Base-by-base conservation (phyloP, 2,888 invertebrate species). In the Archips crataeganus region DNA sequence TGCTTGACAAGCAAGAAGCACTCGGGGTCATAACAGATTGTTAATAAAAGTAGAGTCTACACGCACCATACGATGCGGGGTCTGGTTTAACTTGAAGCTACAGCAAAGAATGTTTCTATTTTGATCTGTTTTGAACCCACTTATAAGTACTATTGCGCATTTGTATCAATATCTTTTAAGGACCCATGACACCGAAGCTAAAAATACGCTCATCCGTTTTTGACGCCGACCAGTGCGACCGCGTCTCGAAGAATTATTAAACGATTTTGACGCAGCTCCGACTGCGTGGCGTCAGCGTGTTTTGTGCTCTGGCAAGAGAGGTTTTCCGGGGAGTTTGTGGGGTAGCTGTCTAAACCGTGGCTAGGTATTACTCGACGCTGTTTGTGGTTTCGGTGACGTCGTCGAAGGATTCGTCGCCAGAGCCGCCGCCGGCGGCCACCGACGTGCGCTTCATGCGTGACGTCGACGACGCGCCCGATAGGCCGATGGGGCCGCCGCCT, bases 311-410 rank as follows among this genome's bases (percentile, higher is more conserved):
- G 6, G 5, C 6, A 42, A 23, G 36, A 36, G 36, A 2, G 36
- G 36, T 36, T 36, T 36, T 36, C 13, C 34, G 32, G 36, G 51
- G 13, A 51, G 59, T 47, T 61, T 13, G 39, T 64, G 39, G 51
- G 47, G 32, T 70, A 15, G 70, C n/a, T 65, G 49, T 49, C 45
- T 45, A 54, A 51, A 74, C 49, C 49, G 45, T 63, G 49, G 65
- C 59, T 15, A 49, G 57, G 76, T n/a, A 9, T 83, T 87, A 94
- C 84, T 97, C 97, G 83, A 97, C 97, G 84, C 96, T 97, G 88
- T 97, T 97, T 89, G 96, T 95, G 82, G 96, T 96, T 86, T 97
- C 97, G 89, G 97, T 94, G 85, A 89, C 96, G 90, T 97, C 97
- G 79, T 96, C 96, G 85, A 96, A 95, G 75, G 96, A 96, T 89